These are phyloP conservation scores for Lasiurus borealis DNA, from an alignment of 2,113 vertebrate species.

Conservation along the genomic window DNA sequence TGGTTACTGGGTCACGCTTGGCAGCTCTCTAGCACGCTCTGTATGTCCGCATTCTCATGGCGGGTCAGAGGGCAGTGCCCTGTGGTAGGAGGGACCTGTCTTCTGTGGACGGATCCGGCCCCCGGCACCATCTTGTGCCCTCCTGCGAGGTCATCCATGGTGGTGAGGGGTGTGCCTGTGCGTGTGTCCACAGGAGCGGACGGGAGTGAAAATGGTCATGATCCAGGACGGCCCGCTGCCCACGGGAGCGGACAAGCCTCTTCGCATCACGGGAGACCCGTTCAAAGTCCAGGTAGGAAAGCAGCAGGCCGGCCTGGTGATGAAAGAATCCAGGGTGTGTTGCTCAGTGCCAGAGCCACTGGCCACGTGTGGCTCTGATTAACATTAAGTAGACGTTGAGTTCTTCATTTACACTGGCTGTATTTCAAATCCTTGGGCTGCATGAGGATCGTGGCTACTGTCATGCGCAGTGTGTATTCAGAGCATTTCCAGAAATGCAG, in stretches of 20 bases:
- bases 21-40: accelerated
- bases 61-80: neutral
- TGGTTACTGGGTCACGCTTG: accelerated
- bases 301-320: neutral
- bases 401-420: neutral
- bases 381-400: too few relatives aligned
- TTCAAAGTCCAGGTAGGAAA: slow-evolving; percentile 97
- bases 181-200: slow-evolving; percentile 92
- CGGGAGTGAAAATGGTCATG: slow-evolving; percentile 99
- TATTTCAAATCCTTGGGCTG: neutral
- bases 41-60: neutral
- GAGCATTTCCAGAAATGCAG: accelerated
- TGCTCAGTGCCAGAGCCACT: accelerated
- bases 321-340: neutral
- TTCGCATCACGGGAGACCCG: slow-evolving; percentile 98
- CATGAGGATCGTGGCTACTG: accelerated
- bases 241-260: slow-evolving; percentile 98
- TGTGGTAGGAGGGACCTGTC: neutral
- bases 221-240: slow-evolving; percentile 98
- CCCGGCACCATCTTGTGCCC: neutral
- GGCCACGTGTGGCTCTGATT: neutral
- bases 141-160: accelerated
- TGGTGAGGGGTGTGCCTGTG: slow-evolving; percentile 41
- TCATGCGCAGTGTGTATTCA: accelerated
- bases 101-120: neutral